Evolutionary conservation across 2,888 invertebrate species (phyloP).

Genomic region (Oegoconia quadripuncta): DNA sequence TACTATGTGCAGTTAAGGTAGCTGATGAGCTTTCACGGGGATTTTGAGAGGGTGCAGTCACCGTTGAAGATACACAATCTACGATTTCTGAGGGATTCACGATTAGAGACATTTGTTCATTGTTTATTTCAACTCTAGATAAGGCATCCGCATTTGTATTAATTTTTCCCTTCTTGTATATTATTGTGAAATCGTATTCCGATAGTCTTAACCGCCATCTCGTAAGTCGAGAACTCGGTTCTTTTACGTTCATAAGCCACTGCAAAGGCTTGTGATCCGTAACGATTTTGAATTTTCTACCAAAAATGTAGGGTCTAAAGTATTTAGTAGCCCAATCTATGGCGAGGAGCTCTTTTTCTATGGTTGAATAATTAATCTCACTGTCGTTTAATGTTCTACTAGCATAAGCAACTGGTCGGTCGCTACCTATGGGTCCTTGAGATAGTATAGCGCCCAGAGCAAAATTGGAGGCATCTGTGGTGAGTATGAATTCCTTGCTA

Average conservation of each 20-base stretch:
- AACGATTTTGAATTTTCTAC: too few relatives aligned
- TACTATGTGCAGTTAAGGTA: too few relatives aligned
- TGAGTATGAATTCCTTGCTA: slow-evolving; percentile 27
- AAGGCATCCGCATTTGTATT: slow-evolving; percentile 22
- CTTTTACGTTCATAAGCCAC: too few relatives aligned
- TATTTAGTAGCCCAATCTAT: slow-evolving; percentile 9
- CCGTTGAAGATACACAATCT: background rate
- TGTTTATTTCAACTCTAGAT: slow-evolving; percentile 18
- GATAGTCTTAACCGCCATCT: slow-evolving; percentile 23
- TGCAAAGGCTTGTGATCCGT: too few relatives aligned
- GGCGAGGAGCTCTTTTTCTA: slow-evolving; percentile 11
- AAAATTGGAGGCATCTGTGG: slow-evolving; percentile 39
- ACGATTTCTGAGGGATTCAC: slow-evolving; percentile 2
- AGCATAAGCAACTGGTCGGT: slow-evolving; percentile 2
- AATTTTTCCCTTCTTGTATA: slow-evolving; percentile 20
- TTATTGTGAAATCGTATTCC: slow-evolving; percentile 22
- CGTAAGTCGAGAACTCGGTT: too few relatives aligned
- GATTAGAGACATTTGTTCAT: slow-evolving; percentile 9
- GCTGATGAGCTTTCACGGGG: background rate
- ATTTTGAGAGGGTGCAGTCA: background rate
- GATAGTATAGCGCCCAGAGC: slow-evolving; percentile 24
- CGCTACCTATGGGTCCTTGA: slow-evolving; percentile 12
- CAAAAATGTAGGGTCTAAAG: slow-evolving; percentile 17
- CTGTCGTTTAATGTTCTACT: background rate
- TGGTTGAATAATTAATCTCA: slow-evolving; percentile 6